Percentiles rank a stretch among this genome's conserved stretches.
phyloP scores from a whole-genome alignment of 1,140 invertebrate species.

The Drosophila nigrodunni region DNA sequence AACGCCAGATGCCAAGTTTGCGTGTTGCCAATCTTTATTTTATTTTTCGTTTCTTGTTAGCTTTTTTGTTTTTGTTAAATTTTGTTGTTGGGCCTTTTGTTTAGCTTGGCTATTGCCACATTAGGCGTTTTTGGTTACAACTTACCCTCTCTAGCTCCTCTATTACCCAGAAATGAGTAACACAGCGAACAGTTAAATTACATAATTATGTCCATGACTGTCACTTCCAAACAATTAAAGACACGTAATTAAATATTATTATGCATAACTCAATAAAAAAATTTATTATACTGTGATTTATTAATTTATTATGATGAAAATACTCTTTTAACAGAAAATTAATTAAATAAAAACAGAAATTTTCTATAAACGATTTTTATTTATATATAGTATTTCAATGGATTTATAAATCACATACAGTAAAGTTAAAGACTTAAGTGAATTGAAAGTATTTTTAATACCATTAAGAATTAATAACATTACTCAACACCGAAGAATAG shows the following conservation, averaged over 20 bases:
- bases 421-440: too few species aligned
- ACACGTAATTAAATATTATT: slow-evolving; percentile 9
- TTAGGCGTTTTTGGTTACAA: slow-evolving; percentile 59
- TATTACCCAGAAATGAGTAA: neutral
- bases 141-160: neutral
- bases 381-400: too few species aligned
- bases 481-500: neutral
- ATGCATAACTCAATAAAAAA: too few species aligned
- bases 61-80: slow-evolving; percentile 12
- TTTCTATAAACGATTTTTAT: too few species aligned
- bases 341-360: too few species aligned
- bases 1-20: slow-evolving; percentile 76
- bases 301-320: too few species aligned
- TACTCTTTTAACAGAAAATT: too few species aligned
- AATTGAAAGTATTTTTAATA: neutral
- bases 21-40: slow-evolving; percentile 70
- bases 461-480: neutral
- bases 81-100: slow-evolving; percentile 18
- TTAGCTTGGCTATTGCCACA: slow-evolving; percentile 46
- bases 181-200: neutral
- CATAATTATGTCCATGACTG: neutral
- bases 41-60: slow-evolving; percentile 4
- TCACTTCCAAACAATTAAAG: neutral
- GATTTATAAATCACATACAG: too few species aligned
- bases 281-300: too few species aligned